Evolutionary conservation across 2,113 vertebrate species (phyloP), one percentile per base, ranked within the genome.

Genomic region (Rostratula benghalensis): DNA sequence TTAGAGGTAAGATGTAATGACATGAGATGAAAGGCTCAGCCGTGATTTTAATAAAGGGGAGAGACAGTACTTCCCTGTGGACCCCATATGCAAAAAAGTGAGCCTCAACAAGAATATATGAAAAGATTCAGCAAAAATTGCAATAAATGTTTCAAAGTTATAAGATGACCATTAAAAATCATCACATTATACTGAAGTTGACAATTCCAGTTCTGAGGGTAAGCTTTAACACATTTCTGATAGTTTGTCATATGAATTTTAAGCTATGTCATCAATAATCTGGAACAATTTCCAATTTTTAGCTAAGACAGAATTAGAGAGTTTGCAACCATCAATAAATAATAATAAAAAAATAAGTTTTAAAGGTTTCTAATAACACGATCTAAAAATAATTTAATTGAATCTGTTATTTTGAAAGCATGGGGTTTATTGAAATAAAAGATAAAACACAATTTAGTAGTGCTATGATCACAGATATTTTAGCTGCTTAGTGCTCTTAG

Each of bases 1-100:
- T 94, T 96, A 95, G 65, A 96, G 79, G 63, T 71, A 84, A 95
- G 90, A 73, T 90, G 95, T 95, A 94, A 92, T 91, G 94, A 95
- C 87, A 97, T 39, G 92, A 75, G 91, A 96, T 71, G 69, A 95
- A 89, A 51, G 41, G 57, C 77, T 95, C 87, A 93, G 81, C 39
- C 63, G 0, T 48, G 77, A 71, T 94, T 97, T 97, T 93, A 97
- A 94, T 92, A 93, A 95, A 91, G 37, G 54, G 46, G 83, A 71
- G 30, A 95, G 76, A 74, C 48, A 70, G 79, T 25, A 69, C 79
- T 87, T 96, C 94, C 96, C 92, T 91, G 67, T 39, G 74, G 84
- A 79, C 23, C 37, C 11, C 60, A 8, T 83, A 93, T 73, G 65
- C 70, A 84, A 94, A 45, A 50, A 75, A 95, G 18, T 20, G 37